Base-by-base conservation (phyloP, 2,888 invertebrate genomes). In the Dascillus cervinus region DNA sequence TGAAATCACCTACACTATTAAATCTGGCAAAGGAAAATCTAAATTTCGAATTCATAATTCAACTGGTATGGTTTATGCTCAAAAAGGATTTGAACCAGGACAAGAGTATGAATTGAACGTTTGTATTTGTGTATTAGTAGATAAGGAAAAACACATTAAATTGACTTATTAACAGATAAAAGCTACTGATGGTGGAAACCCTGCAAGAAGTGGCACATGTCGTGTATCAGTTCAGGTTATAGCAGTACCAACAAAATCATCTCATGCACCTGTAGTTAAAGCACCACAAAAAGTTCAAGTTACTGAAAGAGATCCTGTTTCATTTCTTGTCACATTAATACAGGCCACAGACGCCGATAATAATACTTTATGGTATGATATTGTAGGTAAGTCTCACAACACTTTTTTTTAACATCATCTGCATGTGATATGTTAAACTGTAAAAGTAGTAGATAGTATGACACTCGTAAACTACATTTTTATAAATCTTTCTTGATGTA, bases 321-420 rank as follows among this genome's bases (percentile, higher is more conserved):
- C 92, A 12, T 87, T 84, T 65, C 72, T 90, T 44, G 86, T 96
- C 2, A 77, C 86, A 27, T 75, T 89, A 37, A 74, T 95, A 52
- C 83, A 87, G 55, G 94, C 92, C 3, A 67, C 71, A 21, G 94
- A 95, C 66, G 78, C 79, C 30, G 94, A 95, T 58, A 79, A 79
- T 23, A 89, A 94, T 59, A 72, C 79, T 36, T 70, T 97, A 46
- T 95, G 91, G 86, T 96, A 85, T 64, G 83, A 86, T 55, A 94
- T 97, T 43, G 76, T 80, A 37, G 83, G 86, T 87, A 62, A 69
- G 80, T 69, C 4, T n/a, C n/a, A n/a, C n/a, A n/a, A n/a, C n/a
- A n/a, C n/a, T n/a, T n/a, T n/a, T n/a, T n/a, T n/a, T n/a, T n/a
- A n/a, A n/a, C n/a, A n/a, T n/a, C n/a, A n/a, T n/a, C n/a, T n/a